phyloP scores from a whole-genome alignment of 2,797 vertebrate genomes.

The Serranus cabrilla region DNA sequence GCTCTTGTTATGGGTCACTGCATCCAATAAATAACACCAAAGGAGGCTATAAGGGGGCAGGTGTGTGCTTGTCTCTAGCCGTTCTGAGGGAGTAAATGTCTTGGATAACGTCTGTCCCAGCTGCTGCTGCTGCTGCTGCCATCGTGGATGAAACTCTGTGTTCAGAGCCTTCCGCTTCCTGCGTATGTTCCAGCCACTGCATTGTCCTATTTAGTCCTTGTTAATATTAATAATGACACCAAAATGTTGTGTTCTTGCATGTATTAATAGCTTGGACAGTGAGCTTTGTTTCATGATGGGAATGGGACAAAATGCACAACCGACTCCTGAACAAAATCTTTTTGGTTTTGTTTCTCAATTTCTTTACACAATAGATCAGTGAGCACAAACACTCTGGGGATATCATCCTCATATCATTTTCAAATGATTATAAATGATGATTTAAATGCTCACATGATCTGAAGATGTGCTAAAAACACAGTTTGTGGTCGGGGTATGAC shows the following conservation, averaged over 20 bases:
- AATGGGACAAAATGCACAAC: background rate
- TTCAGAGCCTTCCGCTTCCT: constrained; percentile 41
- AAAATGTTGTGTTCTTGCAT: constrained; percentile 46
- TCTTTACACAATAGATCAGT: too few relatives aligned
- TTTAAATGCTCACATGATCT: constrained; percentile 59
- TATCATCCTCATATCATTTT: background rate
- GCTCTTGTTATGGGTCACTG: constrained; percentile 37
- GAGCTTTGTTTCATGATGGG: background rate
- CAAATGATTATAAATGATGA: background rate
- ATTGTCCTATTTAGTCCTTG: constrained; percentile 41
- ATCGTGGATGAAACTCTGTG: constrained; percentile 42
- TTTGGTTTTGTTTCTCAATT: too few relatives aligned
- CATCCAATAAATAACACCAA: constrained; percentile 22
- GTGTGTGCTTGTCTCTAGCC: constrained; percentile 55
- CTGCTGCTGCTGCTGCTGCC: constrained; percentile 31
- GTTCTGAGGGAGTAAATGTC: constrained; percentile 36
- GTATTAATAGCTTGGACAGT: constrained; percentile 19
- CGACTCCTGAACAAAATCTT: too few relatives aligned
- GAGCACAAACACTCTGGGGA: background rate
- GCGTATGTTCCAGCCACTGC: constrained; percentile 46
- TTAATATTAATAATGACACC: constrained; percentile 25
- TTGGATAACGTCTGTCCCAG: constrained; percentile 49
- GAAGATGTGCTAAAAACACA: constrained; percentile 52
- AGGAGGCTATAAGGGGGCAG: constrained; percentile 32
- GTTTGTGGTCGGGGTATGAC: constrained; percentile 41